Evolutionary conservation across 2,113 vertebrate genomes (phyloP).

Genomic region (Mesoclemmys tuberculata): DNA sequence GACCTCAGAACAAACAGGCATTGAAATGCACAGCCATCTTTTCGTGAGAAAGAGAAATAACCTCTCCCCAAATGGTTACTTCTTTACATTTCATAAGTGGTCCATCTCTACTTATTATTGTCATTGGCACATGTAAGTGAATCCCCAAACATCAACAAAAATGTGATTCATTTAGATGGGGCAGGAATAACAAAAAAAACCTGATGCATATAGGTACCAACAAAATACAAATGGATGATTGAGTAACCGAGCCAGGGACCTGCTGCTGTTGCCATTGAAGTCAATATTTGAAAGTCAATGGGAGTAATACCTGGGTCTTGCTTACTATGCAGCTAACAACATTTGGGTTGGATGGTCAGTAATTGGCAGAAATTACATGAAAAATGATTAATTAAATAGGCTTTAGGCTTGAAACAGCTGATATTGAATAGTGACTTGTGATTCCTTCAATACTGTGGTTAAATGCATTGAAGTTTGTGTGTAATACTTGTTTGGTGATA

Average conservation of each 20-base stretch:
- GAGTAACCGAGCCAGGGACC: conserved; percentile 29
- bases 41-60: neutral
- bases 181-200: conserved; percentile 15
- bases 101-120: neutral
- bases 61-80: neutral
- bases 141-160: neutral
- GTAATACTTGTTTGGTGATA: neutral
- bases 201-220: neutral
- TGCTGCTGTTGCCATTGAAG: conserved; percentile 1
- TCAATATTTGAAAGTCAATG: conserved; percentile 21
- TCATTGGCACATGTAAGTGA: neutral
- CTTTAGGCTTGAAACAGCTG: neutral
- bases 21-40: neutral
- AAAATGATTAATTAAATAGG: neutral
- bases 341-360: neutral
- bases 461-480: neutral
- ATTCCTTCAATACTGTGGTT: neutral
- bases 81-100: neutral
- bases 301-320: neutral
- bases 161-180: neutral
- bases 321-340: neutral
- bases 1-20: neutral
- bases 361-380: neutral
- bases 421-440: neutral
- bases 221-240: conserved; percentile 45